These are phyloP conservation scores for Acronicta psi DNA, from an alignment of 2,888 invertebrate genomes.

Conservation along the genomic window DNA sequence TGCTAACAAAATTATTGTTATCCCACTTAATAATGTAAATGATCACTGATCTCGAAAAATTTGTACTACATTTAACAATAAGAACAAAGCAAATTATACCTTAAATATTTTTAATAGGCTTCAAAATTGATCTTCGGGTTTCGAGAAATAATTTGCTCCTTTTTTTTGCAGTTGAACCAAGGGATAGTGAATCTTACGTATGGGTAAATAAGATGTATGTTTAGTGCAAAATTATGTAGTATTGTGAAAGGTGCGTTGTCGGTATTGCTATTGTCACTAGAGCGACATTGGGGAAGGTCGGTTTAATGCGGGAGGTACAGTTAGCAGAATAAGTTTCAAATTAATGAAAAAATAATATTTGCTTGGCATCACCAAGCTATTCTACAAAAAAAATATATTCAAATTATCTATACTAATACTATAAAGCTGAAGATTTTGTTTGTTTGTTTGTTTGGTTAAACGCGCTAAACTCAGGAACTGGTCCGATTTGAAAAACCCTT, in stretches of 20 bases:
- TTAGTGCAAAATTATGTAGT: constrained; percentile 4
- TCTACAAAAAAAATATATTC: no score
- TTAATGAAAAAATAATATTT: no score
- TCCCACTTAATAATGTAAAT: constrained; percentile 34
- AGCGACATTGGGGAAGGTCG: constrained; percentile 59
- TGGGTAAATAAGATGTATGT: neutral
- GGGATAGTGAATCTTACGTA: neutral
- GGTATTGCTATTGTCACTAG: constrained; percentile 58
- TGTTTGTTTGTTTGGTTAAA: no score
- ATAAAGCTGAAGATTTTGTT: no score
- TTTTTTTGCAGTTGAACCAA: constrained; percentile 1
- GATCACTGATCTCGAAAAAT: constrained; percentile 23
- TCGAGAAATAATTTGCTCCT: constrained; percentile 1
- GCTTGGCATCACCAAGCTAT: no score
- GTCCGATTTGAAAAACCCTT: no score
- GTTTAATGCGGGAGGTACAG: constrained; percentile 45
- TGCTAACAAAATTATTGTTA: constrained; percentile 43
- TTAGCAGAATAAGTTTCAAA: constrained; percentile 23
- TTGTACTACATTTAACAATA: neutral
- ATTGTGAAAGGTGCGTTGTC: constrained; percentile 54
- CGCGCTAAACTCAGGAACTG: no score
- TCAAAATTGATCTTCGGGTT: neutral
- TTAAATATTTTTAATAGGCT: neutral
- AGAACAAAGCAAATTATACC: constrained; percentile 5
- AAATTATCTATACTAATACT: no score